Evolutionary conservation across 2,797 vertebrate genomes (phyloP).

Genomic region (Triplophysa yarkandensis): DNA sequence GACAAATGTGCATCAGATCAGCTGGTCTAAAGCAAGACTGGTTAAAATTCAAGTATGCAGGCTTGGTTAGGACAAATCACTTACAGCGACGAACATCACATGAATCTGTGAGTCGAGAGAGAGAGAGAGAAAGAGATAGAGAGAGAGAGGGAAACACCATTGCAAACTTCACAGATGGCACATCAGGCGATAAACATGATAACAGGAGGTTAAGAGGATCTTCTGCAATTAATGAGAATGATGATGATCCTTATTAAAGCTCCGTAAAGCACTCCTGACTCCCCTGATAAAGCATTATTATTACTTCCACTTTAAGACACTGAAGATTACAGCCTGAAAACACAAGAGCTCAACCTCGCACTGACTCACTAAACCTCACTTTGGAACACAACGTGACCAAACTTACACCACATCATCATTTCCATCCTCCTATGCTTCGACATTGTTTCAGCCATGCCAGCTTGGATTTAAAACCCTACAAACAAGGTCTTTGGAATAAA

Average conservation of each 20-base stretch:
- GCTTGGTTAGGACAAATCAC: background rate
- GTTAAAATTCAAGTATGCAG: background rate
- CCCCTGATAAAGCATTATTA: constrained; percentile 46
- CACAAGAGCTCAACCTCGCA: constrained; percentile 10
- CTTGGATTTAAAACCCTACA: background rate
- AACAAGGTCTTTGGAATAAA: constrained; percentile 34
- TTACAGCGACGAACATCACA: constrained; percentile 31
- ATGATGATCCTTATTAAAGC: constrained; percentile 47
- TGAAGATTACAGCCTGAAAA: constrained; percentile 20
- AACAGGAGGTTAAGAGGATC: constrained; percentile 46
- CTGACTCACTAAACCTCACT: background rate
- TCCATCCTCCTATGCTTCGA: too few species aligned
- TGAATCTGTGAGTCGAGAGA: constrained; percentile 17
- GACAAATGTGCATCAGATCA: background rate
- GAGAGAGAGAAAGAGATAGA: constrained; percentile 35
- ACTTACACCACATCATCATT: constrained; percentile 16
- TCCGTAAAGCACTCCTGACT: constrained; percentile 33
- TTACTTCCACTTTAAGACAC: constrained; percentile 20
- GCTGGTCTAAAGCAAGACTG: background rate
- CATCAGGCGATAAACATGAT: constrained; percentile 22
- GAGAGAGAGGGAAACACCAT: constrained; percentile 21
- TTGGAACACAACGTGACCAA: background rate
- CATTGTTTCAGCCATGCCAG: background rate
- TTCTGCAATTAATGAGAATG: constrained; percentile 51
- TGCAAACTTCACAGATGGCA: constrained; percentile 44